Evolutionary conservation across 2,888 invertebrate genomes (phyloP).

Genomic region (Amorpha juglandis): DNA sequence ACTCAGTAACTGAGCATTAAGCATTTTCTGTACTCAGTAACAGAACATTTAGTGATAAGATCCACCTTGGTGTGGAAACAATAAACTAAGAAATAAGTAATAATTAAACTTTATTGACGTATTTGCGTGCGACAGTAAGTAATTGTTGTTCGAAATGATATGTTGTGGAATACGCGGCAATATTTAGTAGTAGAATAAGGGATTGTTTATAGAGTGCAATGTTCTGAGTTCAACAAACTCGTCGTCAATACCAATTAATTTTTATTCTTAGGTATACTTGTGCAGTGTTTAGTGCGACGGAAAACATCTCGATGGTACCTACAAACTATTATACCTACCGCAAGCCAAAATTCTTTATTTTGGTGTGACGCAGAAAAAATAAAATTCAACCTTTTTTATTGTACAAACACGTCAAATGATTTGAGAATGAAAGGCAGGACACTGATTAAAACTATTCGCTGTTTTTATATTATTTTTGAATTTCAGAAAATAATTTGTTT

Average conservation of each 20-base stretch:
- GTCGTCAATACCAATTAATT: neutral
- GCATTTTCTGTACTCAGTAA: too few species aligned
- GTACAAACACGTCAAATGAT: too few species aligned
- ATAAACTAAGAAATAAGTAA: too few species aligned
- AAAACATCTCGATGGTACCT: neutral
- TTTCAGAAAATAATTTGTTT: too few species aligned
- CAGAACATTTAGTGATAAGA: too few species aligned
- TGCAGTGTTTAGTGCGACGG: neutral
- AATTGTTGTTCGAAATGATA: neutral
- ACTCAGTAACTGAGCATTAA: too few species aligned
- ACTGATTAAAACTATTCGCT: too few species aligned
- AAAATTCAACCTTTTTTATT: neutral
- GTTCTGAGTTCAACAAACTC: constrained; percentile 14
- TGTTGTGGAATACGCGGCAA: neutral
- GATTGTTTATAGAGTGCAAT: constrained; percentile 21
- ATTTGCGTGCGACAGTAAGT: too few species aligned
- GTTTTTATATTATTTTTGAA: too few species aligned
- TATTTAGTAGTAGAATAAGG: constrained; percentile 15
- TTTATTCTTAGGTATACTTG: constrained; percentile 25
- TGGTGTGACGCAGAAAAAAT: neutral
- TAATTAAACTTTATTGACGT: too few species aligned
- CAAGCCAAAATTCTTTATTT: neutral
- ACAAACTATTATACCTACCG: neutral
- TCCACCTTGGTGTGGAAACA: too few species aligned
- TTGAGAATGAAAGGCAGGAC: too few species aligned